Conservation (phyloP, 2,113 vertebrate species). For the Bettongia penicillata region DNA sequence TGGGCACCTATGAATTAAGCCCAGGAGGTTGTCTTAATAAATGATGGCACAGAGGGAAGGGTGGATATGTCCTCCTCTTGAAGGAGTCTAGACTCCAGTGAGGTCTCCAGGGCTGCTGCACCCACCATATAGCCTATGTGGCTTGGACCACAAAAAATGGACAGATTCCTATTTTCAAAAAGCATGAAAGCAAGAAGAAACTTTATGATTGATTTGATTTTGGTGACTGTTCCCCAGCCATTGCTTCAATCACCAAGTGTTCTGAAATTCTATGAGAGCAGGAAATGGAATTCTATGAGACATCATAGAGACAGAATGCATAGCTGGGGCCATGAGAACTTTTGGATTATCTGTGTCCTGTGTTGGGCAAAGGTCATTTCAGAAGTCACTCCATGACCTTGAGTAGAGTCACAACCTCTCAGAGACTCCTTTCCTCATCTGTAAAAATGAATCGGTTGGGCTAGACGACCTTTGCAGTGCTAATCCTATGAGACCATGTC, state of each 20-base stretch:
- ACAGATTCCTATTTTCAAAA: slow-evolving; percentile 42
- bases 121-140: not conserved
- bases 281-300: not conserved
- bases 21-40: not conserved
- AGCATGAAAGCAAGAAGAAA: slow-evolving; percentile 26
- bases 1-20: not conserved
- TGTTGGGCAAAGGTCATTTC: not conserved
- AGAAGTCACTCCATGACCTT: not conserved
- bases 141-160: slow-evolving; percentile 10
- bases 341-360: not conserved
- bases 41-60: not conserved
- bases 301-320: not conserved
- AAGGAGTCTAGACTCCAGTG: slow-evolving; percentile 2
- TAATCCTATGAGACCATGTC: not conserved
- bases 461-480: not conserved
- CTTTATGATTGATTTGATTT: not conserved
- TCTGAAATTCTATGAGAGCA: slow-evolving; percentile 24
- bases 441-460: not conserved
- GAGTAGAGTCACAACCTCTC: not conserved
- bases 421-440: not conserved
- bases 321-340: not conserved
- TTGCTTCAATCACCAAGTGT: not conserved
- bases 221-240: not conserved
- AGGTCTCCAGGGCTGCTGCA: not conserved
- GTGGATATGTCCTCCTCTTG: not conserved